These are phyloP conservation scores for Psylliodes chrysocephalus DNA, from an alignment of 2,888 invertebrate genomes.

Conservation along the genomic window DNA sequence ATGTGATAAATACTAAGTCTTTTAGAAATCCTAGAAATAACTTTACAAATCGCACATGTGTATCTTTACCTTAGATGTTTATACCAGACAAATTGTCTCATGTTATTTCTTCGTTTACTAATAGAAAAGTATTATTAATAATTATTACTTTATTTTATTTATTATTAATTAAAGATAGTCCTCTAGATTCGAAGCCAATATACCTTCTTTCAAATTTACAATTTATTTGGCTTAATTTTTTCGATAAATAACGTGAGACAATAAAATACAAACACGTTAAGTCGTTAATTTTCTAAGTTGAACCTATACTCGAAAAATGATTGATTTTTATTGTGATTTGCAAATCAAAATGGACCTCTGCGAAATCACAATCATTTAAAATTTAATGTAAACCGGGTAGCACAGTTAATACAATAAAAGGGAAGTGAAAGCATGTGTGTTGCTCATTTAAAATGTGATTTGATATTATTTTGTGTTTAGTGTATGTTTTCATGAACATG, in stretches of 20 bases:
- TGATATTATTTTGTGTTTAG: not conserved
- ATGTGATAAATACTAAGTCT: conserved; percentile 56
- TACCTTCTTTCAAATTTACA: too few relatives aligned
- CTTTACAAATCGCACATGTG: conserved; percentile 32
- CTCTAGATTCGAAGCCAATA: too few relatives aligned
- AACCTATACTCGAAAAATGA: not conserved
- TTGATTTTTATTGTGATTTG: conserved; percentile 14
- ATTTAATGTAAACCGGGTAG: conserved; percentile 1
- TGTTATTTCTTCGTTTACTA: not conserved
- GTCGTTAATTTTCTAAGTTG: not conserved
- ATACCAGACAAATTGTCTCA: conserved; percentile 18
- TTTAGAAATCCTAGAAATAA: conserved; percentile 34
- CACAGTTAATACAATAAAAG: not conserved
- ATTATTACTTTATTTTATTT: too few relatives aligned
- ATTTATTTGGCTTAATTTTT: too few relatives aligned
- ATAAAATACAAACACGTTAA: not conserved
- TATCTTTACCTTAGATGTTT: conserved; percentile 21
- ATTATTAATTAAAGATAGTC: too few relatives aligned
- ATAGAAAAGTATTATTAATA: too few relatives aligned
- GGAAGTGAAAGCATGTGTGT: conserved; percentile 4
- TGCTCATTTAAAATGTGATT: conserved; percentile 14
- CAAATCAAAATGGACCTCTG: conserved; percentile 11
- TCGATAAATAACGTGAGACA: not conserved
- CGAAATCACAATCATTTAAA: conserved; percentile 19
- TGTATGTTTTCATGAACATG: not conserved